Evolutionary conservation across 2,888 invertebrate species (phyloP), one percentile per base, ranked within the genome.

Genomic region (Trichopria drosophilae): DNA sequence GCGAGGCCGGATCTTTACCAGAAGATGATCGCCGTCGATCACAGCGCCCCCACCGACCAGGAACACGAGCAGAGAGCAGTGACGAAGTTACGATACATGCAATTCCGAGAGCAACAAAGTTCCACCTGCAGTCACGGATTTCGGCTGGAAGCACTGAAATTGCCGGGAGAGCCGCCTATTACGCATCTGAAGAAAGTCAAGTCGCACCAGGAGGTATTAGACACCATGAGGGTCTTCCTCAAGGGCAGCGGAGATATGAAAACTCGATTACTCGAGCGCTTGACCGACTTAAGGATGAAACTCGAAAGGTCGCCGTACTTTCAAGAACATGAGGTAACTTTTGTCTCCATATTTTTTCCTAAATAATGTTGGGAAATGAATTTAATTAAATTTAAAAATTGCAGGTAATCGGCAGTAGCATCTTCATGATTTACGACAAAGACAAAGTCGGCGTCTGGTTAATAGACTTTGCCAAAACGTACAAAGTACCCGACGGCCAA

Each of bases 71-170:
- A 82, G 6, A 82, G 86, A 65, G 92, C 95, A 10, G 89, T 98
- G 34, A 97, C 97, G 7, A 98, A 98, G 78, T 80, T 97, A 62
- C 85, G 96, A 28, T 98, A 98, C 77, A 97, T 97, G 97, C 86
- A 92, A 70, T 95, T 94, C 78, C 82, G 97, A 47, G 97, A 98
- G 77, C 83, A 90, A 60, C 89, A 92, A 72, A 95, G 95, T 53
- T 95, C 95, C 3, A 91, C 95, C 0, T 90, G 93, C 56, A 84
- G 87, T 51, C 88, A 93, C 67, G 97, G 97, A 3, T 98, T 98
- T 76, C 82, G 98, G 62, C 93, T 98, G 65, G 98, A 98, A 77
- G 98, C 95, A 3, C 86, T 97, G 73, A 93, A 94, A 76, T 81
- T 91, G 65, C 84, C 89, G 10, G 89, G 92, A 16, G 82, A 86